Conservation (phyloP, 2,113 vertebrate genomes). For the Campylomormyrus tamandua region DNA sequence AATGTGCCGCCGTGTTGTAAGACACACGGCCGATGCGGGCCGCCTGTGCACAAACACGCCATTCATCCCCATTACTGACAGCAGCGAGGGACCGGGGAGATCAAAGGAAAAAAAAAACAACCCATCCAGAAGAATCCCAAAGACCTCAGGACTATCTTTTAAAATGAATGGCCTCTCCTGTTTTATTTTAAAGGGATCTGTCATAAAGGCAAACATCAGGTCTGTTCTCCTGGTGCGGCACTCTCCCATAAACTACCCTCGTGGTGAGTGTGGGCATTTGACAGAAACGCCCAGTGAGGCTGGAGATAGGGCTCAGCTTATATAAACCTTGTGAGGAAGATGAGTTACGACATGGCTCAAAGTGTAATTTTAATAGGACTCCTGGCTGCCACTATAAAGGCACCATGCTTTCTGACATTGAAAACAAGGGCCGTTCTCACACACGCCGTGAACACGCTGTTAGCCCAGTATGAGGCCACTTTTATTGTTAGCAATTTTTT, state of each 20-base stretch:
- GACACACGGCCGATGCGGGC: background rate
- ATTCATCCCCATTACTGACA: conserved; percentile 7
- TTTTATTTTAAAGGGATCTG: conserved; percentile 42
- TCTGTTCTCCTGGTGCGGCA: conserved; percentile 26
- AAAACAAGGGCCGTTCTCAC: conserved; percentile 18
- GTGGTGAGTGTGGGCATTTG: conserved; percentile 39
- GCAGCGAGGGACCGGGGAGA: conserved; percentile 21
- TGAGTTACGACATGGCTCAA: conserved; percentile 47
- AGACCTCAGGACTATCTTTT: conserved; percentile 31
- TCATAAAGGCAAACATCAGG: conserved; percentile 48
- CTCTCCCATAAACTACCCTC: conserved; percentile 44
- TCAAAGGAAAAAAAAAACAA: background rate
- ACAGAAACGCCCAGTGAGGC: conserved; percentile 55
- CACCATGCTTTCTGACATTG: conserved; percentile 35
- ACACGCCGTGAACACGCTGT: conserved; percentile 24
- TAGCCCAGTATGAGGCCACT: background rate
- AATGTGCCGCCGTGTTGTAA: background rate
- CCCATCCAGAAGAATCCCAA: conserved; percentile 23
- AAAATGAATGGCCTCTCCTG: conserved; percentile 41
- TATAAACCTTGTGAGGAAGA: conserved; percentile 36
- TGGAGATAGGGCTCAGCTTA: conserved; percentile 42
- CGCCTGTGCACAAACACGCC: background rate
- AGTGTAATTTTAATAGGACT: conserved; percentile 55
- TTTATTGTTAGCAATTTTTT: background rate
- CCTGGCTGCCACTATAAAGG: conserved; percentile 44